Conservation (phyloP, 2,888 invertebrate genomes). For the Ormyrus nitidulus region DNA sequence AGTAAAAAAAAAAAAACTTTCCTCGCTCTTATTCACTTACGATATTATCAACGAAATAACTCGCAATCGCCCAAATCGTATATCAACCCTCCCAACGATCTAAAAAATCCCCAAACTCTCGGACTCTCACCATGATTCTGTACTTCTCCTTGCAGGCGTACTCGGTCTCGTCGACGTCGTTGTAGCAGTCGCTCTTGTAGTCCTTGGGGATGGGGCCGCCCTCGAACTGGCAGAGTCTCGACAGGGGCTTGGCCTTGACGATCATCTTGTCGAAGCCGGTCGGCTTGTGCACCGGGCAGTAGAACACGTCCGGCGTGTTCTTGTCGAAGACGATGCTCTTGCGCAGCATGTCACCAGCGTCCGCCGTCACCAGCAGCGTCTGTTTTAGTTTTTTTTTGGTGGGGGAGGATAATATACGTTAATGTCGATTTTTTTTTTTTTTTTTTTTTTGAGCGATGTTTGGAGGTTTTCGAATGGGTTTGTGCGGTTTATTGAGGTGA, state of each 20-base stretch:
- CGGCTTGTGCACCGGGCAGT: constrained; percentile 87
- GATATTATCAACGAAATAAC: no score
- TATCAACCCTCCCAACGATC: no score
- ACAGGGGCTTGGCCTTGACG: constrained; percentile 82
- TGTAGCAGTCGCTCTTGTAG: constrained; percentile 87
- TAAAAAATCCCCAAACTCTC: background rate
- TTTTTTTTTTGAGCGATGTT: no score
- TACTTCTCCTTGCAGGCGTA: constrained; percentile 89
- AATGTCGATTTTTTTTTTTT: no score
- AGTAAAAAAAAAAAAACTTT: no score
- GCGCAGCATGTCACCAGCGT: constrained; percentile 84
- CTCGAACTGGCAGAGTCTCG: constrained; percentile 85
- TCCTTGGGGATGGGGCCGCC: constrained; percentile 83
- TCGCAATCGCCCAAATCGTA: no score
- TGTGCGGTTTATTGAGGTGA: no score
- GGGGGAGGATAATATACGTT: no score
- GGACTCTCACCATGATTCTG: constrained; percentile 83
- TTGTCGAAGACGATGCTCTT: constrained; percentile 88
- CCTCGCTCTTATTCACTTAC: no score
- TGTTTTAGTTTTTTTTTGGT: constrained; percentile 11
- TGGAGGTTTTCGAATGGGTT: no score
- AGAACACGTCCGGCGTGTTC: constrained; percentile 87
- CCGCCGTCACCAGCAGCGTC: constrained; percentile 61
- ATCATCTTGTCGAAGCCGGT: constrained; percentile 85
- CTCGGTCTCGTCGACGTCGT: constrained; percentile 87